These are phyloP conservation scores for Clarias laeviceps DNA, from an alignment of 2,797 vertebrate genomes.

Conservation along the genomic window DNA sequence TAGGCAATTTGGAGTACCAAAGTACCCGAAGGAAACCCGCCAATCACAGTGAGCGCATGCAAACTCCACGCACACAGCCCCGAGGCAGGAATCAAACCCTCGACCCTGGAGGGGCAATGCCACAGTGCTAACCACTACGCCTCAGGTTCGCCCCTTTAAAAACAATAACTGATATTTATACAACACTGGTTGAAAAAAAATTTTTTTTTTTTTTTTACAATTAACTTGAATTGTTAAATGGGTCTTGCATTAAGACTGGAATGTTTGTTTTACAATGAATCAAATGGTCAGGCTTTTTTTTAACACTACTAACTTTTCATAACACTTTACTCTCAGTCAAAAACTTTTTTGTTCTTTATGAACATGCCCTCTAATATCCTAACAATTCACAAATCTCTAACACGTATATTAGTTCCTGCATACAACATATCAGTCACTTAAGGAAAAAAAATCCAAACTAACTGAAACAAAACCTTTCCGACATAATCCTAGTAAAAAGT, in stretches of 20 bases:
- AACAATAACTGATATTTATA: background rate
- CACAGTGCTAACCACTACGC: no score
- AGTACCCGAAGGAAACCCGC: no score
- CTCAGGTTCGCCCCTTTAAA: background rate
- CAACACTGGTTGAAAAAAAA: background rate
- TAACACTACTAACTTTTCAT: background rate
- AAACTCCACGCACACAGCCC: no score
- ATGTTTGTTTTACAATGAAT: slow-evolving; percentile 12
- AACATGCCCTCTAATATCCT: background rate
- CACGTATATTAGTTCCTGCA: background rate
- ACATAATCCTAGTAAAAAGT: slow-evolving; percentile 12
- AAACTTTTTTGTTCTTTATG: background rate
- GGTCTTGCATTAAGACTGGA: slow-evolving; percentile 14
- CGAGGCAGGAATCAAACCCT: no score
- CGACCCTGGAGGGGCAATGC: no score
- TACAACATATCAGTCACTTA: background rate
- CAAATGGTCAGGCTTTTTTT: background rate
- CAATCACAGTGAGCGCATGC: no score
- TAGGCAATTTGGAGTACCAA: no score
- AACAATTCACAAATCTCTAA: slow-evolving; percentile 3
- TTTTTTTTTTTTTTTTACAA: background rate
- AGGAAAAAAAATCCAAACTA: background rate
- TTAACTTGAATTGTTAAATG: background rate
- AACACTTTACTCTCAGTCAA: background rate
- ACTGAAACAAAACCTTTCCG: background rate